Conservation (phyloP, 2,113 vertebrate species). For the Callionymus lyra region DNA sequence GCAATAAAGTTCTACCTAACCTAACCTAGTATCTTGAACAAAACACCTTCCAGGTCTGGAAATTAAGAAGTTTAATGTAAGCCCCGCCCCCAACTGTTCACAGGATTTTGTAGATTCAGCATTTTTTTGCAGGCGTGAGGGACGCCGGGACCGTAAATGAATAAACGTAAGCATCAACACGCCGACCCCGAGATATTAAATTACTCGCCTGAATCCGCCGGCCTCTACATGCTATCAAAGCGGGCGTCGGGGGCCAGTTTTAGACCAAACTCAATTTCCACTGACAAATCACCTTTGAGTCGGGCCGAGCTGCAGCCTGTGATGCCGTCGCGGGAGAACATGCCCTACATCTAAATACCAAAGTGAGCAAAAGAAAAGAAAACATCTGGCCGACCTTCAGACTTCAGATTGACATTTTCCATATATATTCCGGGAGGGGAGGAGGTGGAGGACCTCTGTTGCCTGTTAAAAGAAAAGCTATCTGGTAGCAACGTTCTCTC, state of each 20-base stretch:
- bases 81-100: conserved; percentile 14
- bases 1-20: no score
- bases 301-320: not conserved
- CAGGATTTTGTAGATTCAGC: conserved; percentile 15
- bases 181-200: conserved; percentile 5
- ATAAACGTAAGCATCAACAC: conserved; percentile 10
- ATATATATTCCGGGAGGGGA: not conserved
- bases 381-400: conserved; percentile 16
- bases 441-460: conserved; percentile 1
- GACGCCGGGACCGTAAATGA: conserved; percentile 7
- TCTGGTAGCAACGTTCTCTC: conserved; percentile 14
- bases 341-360: conserved; percentile 22
- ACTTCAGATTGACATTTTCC: conserved; percentile 11
- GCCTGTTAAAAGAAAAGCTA: conserved; percentile 13
- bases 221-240: not conserved
- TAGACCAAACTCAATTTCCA: conserved; percentile 17
- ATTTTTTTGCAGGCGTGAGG: not conserved
- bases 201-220: conserved; percentile 1
- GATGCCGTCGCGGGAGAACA: conserved; percentile 7
- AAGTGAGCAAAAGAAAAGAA: conserved; percentile 1
- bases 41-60: not conserved
- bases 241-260: not conserved
- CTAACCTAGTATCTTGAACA: no score
- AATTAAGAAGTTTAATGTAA: conserved; percentile 11
- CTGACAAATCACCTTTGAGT: conserved; percentile 31